Base-by-base conservation (phyloP, 2,113 vertebrate species). In the Myiozetetes cayanensis region DNA sequence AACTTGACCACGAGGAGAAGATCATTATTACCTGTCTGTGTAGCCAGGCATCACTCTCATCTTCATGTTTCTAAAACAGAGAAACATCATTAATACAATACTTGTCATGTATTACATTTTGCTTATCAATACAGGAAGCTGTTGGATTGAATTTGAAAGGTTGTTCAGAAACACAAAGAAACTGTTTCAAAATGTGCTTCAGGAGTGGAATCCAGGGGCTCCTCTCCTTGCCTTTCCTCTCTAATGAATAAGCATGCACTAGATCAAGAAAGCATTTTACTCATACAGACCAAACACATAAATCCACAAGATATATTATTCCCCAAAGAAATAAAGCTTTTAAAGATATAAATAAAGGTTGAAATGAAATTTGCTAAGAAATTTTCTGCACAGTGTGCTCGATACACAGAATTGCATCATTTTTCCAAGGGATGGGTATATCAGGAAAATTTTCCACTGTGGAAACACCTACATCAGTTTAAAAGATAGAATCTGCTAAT, bases 21-120 rank as follows among this genome's bases (percentile, higher is more conserved):
- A 56, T 56, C 39, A 72, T 46, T 62, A 93, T 98, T 97, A 99
- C 99, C 99, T 99, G 99, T 96, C 99, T 98, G 97, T 99, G 98
- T 21, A 99, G 97, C 99, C 99, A 99, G 33, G 98, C 98, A 79
- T 99, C 98, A 0, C 99, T 99, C 89, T 99, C 99, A 90, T 99
- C 99, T 93, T 99, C 99, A 2, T 99, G 99, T 99, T 99, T 99
- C 99, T 99, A 97, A 61, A 97, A 97, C 4, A 82, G 90, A 95
- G 90, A 1, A 44, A 87, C 14, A 87, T 77, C 22, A n/a, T 97
- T 87, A 97, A 82, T 25, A 43, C 6, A 8, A n/a, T 33, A 16
- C 6, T 63, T 72, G 6, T 4, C 5, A 8, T 2, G 7, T 16
- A 14, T 47, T 39, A 24, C 35, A 53, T 61, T 75, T 76, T 50